These are phyloP conservation scores for Cheilosia pagana DNA, from an alignment of 2,888 invertebrate genomes.

Conservation along the genomic window DNA sequence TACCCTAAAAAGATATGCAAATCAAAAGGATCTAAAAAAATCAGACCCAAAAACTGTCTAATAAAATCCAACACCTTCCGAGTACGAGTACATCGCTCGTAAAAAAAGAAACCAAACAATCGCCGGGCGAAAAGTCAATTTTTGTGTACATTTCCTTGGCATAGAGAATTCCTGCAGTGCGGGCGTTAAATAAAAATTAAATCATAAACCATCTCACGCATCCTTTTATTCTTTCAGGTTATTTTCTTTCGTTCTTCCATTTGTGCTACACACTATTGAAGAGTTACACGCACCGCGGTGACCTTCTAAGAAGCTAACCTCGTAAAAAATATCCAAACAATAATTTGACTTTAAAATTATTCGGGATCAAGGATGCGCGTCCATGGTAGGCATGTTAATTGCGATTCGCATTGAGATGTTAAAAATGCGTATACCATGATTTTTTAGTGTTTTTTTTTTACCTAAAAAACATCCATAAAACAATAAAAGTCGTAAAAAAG, in stretches of 20 bases:
- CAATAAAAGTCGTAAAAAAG: slow-evolving; percentile 70
- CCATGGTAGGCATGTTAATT: slow-evolving; percentile 64
- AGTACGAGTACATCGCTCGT: background rate
- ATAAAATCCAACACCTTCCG: slow-evolving; percentile 22
- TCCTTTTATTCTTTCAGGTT: slow-evolving; percentile 40
- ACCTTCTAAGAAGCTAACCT: slow-evolving; percentile 62
- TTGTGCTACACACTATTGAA: slow-evolving; percentile 30
- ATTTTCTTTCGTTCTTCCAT: background rate
- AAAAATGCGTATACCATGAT: slow-evolving; percentile 38
- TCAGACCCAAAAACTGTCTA: background rate
- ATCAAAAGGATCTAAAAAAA: slow-evolving; percentile 3
- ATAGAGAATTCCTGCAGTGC: slow-evolving; percentile 43
- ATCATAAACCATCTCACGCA: slow-evolving; percentile 71
- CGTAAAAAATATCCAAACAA: slow-evolving; percentile 61
- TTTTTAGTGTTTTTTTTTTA: slow-evolving; percentile 51
- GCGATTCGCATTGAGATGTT: slow-evolving; percentile 75
- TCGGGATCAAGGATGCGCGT: slow-evolving; percentile 64
- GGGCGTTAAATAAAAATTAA: slow-evolving; percentile 63
- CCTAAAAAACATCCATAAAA: slow-evolving; percentile 58
- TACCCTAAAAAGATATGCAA: slow-evolving; percentile 31
- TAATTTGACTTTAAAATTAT: slow-evolving; percentile 63
- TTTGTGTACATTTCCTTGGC: slow-evolving; percentile 12
- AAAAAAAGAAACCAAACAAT: slow-evolving; percentile 35
- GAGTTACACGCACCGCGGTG: slow-evolving; percentile 71
- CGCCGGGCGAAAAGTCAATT: slow-evolving; percentile 28